phyloP scores from a whole-genome alignment of 1,140 invertebrate species.

The Halyomorpha halys region DNA sequence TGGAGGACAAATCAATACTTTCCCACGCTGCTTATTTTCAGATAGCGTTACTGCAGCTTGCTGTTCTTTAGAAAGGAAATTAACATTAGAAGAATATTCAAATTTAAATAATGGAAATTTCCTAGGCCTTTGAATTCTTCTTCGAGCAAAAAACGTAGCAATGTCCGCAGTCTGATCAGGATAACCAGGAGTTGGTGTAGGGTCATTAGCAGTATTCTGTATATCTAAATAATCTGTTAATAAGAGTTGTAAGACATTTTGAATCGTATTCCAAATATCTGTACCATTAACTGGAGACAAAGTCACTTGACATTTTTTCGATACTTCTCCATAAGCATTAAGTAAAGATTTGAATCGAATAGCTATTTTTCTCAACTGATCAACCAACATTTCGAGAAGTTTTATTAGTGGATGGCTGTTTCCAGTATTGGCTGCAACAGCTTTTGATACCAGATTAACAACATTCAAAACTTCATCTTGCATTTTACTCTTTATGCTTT shows the following conservation, averaged over 20 bases:
- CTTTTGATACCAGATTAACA: conserved; percentile 57
- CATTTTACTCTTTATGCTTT: conserved; percentile 70
- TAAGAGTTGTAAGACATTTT: conserved; percentile 69
- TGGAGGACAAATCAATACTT: conserved; percentile 55
- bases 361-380: conserved; percentile 64
- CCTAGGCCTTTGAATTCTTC: conserved; percentile 51
- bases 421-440: conserved; percentile 27
- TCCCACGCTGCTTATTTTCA: conserved; percentile 35
- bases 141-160: conserved; percentile 52
- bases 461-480: conserved; percentile 67
- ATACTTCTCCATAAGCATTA: conserved; percentile 46
- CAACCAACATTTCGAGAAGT: conserved; percentile 53
- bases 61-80: conserved; percentile 15
- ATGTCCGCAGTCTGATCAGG: conserved; percentile 50
- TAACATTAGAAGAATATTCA: conserved; percentile 60
- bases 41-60: not conserved
- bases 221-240: conserved; percentile 77
- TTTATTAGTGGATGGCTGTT: conserved; percentile 40
- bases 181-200: conserved; percentile 45
- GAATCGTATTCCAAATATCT: conserved; percentile 81
- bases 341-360: conserved; percentile 51
- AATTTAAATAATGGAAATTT: conserved; percentile 60
- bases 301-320: conserved; percentile 40
- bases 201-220: conserved; percentile 50
- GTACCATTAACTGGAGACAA: conserved; percentile 59